Base-by-base conservation (phyloP, 2,797 vertebrate species). In the Microhierax caerulescens region DNA sequence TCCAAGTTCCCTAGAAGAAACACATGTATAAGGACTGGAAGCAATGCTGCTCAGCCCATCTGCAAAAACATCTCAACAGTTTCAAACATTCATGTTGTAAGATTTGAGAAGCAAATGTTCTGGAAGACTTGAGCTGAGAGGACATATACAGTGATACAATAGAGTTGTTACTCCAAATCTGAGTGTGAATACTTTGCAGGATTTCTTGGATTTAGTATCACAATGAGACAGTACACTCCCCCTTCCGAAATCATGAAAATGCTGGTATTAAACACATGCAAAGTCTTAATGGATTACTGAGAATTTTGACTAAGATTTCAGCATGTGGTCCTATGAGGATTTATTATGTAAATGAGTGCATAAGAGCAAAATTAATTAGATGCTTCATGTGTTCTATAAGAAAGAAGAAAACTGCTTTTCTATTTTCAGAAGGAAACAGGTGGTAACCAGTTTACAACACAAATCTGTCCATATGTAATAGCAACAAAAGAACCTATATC, bases 341-440 rank as follows among this genome's bases (percentile, higher is more conserved):
- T 96, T 95, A 45, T 94, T 85, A 85, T 74, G 60, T 60, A 96
- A 95, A 93, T 90, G 23, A 69, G 14, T 39, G 25, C 25, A 68
- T 75, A 86, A 2, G 43, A 90, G 43, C 11, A 88, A 93, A 95
- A 90, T 89, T 86, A 92, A 87, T 84, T 85, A 81, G 60, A 28
- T 59, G 13, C 51, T 82, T 76, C 54, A 45, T 30, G 36, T 19
- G 65, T 59, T 90, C 88, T 51, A 22, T 41, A 73, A 73, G 43
- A 92, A 90, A 57, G 12, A 83, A 93, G 45, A 86, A 76, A 87
- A 56, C 6, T 16, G 27, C n/a, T 70, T 87, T 94, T 67, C 59
- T n/a, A 45, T 73, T 93, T 94, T 39, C 67, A 85, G 67, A 75
- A 60, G 23, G 76, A 93, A 96, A 82, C 69, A 89, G 50, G 85